phyloP scores from a whole-genome alignment of 2,797 vertebrate genomes.

The Danio kyathit region DNA sequence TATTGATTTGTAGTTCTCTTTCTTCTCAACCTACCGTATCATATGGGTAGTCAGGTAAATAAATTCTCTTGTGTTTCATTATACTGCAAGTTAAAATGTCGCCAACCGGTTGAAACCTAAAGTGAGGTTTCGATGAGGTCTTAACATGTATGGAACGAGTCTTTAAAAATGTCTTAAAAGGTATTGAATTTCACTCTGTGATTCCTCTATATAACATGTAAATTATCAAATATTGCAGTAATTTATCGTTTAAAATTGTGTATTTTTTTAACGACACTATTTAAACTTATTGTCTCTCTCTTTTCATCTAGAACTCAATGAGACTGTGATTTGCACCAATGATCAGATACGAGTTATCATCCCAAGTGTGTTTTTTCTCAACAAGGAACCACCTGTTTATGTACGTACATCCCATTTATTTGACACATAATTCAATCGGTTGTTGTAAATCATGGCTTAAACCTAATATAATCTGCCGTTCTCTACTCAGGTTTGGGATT shows the following conservation, averaged over 20 bases:
- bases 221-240: background rate
- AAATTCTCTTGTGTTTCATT: no score
- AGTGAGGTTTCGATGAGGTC: no score
- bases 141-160: no score
- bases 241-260: background rate
- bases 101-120: no score
- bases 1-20: no score
- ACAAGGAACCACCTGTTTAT: conserved; percentile 78
- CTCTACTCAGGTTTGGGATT: conserved; percentile 77
- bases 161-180: no score
- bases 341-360: conserved; percentile 81
- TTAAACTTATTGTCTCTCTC: background rate
- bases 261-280: background rate
- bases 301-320: conserved; percentile 77
- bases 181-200: no score
- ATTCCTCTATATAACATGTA: no score
- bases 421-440: background rate
- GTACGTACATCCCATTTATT: conserved; percentile 66
- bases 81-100: no score
- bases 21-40: no score
- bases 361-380: conserved; percentile 80
- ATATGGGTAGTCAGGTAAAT: no score
- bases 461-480: background rate
- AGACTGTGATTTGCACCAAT: conserved; percentile 82
- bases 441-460: background rate